A percentile compares a stretch with the other conserved stretches of the same genome.
Evolutionary conservation across 2,797 vertebrate genomes (phyloP).

Genomic region (Eremophila alpestris): DNA sequence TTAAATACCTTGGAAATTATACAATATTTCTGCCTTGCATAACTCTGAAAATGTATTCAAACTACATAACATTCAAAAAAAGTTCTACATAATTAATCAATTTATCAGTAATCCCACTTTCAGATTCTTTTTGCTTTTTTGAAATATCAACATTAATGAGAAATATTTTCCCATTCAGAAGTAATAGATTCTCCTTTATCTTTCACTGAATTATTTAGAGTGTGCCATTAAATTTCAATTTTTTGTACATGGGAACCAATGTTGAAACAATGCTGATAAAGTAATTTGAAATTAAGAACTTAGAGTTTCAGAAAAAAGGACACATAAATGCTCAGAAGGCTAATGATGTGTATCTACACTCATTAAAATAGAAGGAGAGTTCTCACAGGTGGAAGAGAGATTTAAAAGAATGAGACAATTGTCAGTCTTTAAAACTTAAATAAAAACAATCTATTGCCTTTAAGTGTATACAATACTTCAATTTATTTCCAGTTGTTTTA

Average conservation of each 20-base stretch:
- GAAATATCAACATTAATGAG: not conserved
- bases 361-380: not conserved
- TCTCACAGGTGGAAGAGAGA: not conserved
- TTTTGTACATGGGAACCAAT: not conserved
- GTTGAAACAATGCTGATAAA: not conserved
- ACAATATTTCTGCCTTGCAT: not conserved
- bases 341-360: not conserved
- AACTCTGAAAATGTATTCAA: not conserved
- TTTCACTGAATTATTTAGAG: not conserved
- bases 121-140: not conserved
- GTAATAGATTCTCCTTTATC: not conserved
- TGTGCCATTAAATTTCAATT: not conserved
- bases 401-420: not conserved
- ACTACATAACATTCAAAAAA: fast-evolving
- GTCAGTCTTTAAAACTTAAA: not conserved
- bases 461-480: fast-evolving
- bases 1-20: not conserved
- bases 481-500: not conserved
- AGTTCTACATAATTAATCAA: not conserved
- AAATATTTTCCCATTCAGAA: not conserved
- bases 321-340: not conserved
- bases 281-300: not conserved
- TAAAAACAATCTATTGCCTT: not conserved
- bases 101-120: not conserved
- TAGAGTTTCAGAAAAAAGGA: not conserved